These are phyloP conservation scores for Pectinophora gossypiella DNA, from an alignment of 1,140 invertebrate genomes.

Conservation along the genomic window DNA sequence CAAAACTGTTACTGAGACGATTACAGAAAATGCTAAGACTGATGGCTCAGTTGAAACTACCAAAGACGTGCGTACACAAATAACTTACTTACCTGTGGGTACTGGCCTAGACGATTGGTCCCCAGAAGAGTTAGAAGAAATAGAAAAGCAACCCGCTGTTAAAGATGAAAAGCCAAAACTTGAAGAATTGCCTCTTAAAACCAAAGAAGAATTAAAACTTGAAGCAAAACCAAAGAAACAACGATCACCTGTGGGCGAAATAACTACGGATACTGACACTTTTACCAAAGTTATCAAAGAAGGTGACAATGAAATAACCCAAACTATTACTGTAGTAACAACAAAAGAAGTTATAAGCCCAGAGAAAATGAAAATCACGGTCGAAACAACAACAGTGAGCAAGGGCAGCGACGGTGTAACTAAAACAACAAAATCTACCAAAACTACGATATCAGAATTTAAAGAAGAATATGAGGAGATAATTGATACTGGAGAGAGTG, in stretches of 20 bases:
- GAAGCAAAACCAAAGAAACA: constrained; percentile 50
- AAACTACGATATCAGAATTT: constrained; percentile 71
- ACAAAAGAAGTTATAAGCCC: constrained; percentile 68
- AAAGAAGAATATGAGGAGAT: constrained; percentile 72
- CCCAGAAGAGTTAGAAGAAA: constrained; percentile 57
- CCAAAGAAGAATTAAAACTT: constrained; percentile 27
- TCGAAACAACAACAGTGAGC: constrained; percentile 71
- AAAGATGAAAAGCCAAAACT: constrained; percentile 37
- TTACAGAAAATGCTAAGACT: constrained; percentile 59
- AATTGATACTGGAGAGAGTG: constrained; percentile 62
- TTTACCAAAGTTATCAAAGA: constrained; percentile 69
- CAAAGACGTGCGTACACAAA: constrained; percentile 71
- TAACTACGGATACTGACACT: constrained; percentile 71
- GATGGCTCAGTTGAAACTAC: constrained; percentile 67
- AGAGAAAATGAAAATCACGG: constrained; percentile 69
- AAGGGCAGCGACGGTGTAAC: constrained; percentile 65
- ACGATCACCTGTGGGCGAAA: constrained; percentile 66
- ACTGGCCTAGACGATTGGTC: constrained; percentile 67
- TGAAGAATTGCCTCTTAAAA: constrained; percentile 32
- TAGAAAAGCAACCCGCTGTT: constrained; percentile 40
- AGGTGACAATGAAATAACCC: constrained; percentile 63
- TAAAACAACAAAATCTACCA: constrained; percentile 73
- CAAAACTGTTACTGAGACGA: constrained; percentile 70
- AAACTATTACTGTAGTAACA: constrained; percentile 69
- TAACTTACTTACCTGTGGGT: constrained; percentile 69